Evolutionary conservation across 2,888 invertebrate species (phyloP), one percentile per base, ranked within the genome.

Genomic region (Coremacera marginata): DNA sequence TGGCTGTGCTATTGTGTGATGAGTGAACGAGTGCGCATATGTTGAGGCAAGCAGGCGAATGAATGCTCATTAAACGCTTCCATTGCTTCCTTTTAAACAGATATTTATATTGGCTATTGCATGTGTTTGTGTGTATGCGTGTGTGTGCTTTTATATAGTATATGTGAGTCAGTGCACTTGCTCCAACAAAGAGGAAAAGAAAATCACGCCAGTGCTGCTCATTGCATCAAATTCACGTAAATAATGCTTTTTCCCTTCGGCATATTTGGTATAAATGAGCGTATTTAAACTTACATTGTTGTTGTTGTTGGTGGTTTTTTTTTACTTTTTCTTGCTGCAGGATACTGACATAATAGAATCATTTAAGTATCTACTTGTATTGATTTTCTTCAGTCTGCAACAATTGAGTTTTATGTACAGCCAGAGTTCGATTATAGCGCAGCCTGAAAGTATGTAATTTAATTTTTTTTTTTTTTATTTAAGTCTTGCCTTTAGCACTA

Each of bases 381-480:
- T 44, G 44, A 44, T 44, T 44, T 44, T 11, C 2, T 44, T 4
- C 14, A 11, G 44, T 11, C 44, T 44, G 44, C 14, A 44, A 11
- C 44, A 44, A 14, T 11, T 3, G 14, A 11, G 44, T 44, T 44
- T 44, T 11, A 44, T 14, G 2, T 11, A 44, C 44, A 2, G 44
- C 44, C 4, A 11, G 11, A 44, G 7, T 44, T 4, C 14, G 11
- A 11, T 11, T 2, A 44, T 0, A 44, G 44, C 1, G 5, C 55
- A 19, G 63, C 73, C 73, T 62, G 49, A 31, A 73, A 31, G 62
- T 63, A 73, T 62, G 73, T 63, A 16, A 25, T 16, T 19, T 27
- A 0, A 44, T 11, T 11, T 3, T 44, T n/a, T 9, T 44, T 7
- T 3, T 7, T 3, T 31, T 7, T 31, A 8, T 8, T 37, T n/a